Evolutionary conservation across 2,797 vertebrate species (phyloP).

Genomic region (Lates japonicus): DNA sequence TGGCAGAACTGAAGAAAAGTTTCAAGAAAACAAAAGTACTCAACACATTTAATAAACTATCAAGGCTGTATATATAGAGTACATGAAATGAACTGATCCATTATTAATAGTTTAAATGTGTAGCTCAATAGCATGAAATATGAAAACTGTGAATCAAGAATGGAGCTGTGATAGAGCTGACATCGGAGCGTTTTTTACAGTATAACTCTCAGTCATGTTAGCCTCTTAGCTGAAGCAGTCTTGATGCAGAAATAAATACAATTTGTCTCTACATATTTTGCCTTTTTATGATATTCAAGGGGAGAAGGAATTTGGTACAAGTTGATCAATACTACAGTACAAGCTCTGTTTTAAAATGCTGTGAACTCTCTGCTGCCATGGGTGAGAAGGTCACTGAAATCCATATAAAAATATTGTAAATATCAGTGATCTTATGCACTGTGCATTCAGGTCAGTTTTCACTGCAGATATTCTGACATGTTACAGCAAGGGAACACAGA

Average conservation of each 20-base stretch:
- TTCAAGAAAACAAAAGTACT: not conserved
- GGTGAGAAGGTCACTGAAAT: not conserved
- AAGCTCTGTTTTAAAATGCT: not conserved
- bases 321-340: not conserved
- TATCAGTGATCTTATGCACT: too few species aligned
- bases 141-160: not conserved
- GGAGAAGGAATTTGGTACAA: too few species aligned
- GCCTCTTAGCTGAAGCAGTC: not conserved
- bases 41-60: not conserved
- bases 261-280: too few species aligned
- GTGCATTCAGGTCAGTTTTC: too few species aligned
- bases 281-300: too few species aligned
- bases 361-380: too few species aligned
- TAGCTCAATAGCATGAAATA: not conserved
- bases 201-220: too few species aligned
- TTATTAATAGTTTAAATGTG: not conserved
- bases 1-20: slow-evolving; percentile 90
- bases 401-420: not conserved
- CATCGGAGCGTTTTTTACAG: too few species aligned
- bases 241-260: not conserved
- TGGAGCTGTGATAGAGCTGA: too few species aligned
- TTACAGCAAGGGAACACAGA: too few species aligned
- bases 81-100: not conserved
- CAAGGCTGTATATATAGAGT: not conserved
- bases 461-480: too few species aligned